Evolutionary conservation across 2,888 invertebrate species (phyloP).

Genomic region (Griposia aprilina): DNA sequence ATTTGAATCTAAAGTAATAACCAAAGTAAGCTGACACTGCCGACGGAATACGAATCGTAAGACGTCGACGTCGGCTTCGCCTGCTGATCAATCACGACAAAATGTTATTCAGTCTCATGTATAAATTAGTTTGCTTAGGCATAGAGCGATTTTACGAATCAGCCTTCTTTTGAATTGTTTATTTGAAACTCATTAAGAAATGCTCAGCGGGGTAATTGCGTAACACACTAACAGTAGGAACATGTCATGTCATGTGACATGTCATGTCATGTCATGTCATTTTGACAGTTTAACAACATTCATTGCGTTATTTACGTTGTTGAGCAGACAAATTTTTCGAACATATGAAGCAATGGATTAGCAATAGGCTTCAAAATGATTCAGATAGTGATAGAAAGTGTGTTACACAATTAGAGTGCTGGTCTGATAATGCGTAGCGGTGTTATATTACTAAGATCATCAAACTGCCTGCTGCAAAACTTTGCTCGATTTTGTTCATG

Average conservation of each 20-base stretch:
- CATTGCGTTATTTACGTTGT: no score
- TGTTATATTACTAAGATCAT: not conserved
- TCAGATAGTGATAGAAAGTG: no score
- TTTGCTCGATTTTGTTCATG: not conserved
- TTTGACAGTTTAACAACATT: no score
- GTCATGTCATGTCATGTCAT: no score
- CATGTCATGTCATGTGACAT: no score
- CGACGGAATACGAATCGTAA: constrained; percentile 6
- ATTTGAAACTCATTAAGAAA: not conserved
- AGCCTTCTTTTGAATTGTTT: constrained; percentile 17
- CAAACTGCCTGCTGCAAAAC: not conserved
- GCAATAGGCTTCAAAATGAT: no score
- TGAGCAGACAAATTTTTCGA: no score
- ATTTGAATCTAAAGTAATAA: constrained; percentile 40
- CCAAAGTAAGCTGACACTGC: not conserved
- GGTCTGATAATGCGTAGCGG: not conserved
- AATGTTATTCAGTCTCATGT: not conserved
- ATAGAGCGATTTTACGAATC: constrained; percentile 8
- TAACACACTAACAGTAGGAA: no score
- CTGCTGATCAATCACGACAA: constrained; percentile 12
- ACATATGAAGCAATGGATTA: no score
- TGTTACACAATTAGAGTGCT: no score
- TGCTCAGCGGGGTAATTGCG: not conserved
- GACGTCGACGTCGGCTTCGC: not conserved
- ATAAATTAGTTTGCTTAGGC: constrained; percentile 4